Evolutionary conservation across 2,888 invertebrate genomes (phyloP).

Genomic region (Pteria penguin): DNA sequence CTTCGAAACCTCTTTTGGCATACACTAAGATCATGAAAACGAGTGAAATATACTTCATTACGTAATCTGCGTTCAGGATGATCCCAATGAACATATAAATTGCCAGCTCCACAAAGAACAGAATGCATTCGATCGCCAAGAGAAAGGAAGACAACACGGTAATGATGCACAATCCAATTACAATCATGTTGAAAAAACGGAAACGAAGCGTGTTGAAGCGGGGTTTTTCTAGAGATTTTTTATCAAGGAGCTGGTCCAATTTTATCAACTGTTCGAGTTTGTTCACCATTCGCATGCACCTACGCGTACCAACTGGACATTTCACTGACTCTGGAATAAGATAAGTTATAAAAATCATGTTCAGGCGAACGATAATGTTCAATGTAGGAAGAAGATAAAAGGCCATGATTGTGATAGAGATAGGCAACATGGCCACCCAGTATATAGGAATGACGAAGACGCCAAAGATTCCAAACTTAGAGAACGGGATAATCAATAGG

Average conservation of each 20-base stretch:
- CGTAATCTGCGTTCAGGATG: conserved; percentile 70
- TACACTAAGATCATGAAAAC: conserved; percentile 68
- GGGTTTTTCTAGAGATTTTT: background rate
- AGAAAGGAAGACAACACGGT: conserved; percentile 30
- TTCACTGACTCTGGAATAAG: conserved; percentile 52
- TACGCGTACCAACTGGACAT: too few species aligned
- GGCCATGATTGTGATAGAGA: conserved; percentile 58
- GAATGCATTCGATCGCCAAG: conserved; percentile 71
- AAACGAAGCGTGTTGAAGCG: background rate
- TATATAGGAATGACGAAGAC: conserved; percentile 65
- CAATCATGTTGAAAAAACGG: background rate
- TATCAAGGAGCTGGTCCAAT: background rate
- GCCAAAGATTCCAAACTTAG: conserved; percentile 66
- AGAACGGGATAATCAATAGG: conserved; percentile 70
- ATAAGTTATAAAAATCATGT: conserved; percentile 63
- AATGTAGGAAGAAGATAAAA: conserved; percentile 73
- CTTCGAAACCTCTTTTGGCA: conserved; percentile 68
- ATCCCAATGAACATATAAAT: conserved; percentile 75
- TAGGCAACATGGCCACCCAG: conserved; percentile 63
- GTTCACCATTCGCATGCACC: background rate
- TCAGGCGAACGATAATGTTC: conserved; percentile 68
- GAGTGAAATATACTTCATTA: conserved; percentile 70
- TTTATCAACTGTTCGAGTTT: background rate
- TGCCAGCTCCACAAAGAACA: conserved; percentile 72
- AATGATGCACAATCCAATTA: background rate